Conservation (phyloP, 2,113 vertebrate genomes). For the Trogon melanurus region DNA sequence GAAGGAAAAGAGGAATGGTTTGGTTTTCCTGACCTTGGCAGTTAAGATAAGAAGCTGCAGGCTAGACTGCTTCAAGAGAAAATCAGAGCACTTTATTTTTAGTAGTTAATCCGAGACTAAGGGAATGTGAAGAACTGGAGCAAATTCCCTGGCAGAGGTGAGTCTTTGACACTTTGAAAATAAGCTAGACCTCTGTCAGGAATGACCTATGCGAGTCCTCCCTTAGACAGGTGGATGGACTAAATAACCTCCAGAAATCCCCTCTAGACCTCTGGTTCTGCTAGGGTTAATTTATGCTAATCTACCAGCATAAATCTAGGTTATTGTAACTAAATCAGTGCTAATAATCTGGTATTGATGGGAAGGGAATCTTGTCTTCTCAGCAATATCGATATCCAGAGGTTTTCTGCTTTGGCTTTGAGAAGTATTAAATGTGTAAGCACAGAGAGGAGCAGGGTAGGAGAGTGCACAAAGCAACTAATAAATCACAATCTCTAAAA, state of each 20-base stretch:
- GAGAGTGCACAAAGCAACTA: background rate
- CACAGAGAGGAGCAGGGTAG: background rate
- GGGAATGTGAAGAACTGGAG: background rate
- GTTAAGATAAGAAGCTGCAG: background rate
- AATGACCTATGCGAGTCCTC: background rate
- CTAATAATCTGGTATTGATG: background rate
- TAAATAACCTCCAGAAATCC: background rate
- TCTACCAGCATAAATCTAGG: background rate
- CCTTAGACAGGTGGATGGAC: background rate
- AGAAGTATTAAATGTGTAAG: background rate
- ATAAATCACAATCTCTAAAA: background rate
- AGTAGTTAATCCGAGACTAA: background rate
- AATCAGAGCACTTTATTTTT: background rate
- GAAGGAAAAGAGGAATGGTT: background rate
- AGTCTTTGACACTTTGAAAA: background rate
- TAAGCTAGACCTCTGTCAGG: background rate
- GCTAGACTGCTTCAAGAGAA: background rate
- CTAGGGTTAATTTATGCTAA: background rate
- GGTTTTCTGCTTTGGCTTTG: background rate
- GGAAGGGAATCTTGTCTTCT: background rate
- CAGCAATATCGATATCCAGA: background rate
- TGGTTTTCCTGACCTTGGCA: background rate
- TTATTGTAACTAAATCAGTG: background rate
- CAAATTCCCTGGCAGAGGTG: background rate
- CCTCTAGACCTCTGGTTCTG: background rate